These are phyloP conservation scores for Drosophila micromelanica DNA, from an alignment of 1,140 invertebrate species.

Conservation along the genomic window DNA sequence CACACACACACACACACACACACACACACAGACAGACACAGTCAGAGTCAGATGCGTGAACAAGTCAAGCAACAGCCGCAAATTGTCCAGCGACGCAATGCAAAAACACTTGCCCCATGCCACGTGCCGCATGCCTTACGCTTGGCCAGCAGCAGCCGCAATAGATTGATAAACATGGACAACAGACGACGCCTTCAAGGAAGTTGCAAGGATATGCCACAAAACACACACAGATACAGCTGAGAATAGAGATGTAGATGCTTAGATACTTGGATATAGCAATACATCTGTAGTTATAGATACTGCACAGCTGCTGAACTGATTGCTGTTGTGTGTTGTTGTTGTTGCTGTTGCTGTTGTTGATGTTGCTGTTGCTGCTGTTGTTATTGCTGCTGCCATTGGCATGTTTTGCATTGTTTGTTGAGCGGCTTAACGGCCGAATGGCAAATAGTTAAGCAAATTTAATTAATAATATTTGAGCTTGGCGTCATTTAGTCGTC, in stretches of 20 bases:
- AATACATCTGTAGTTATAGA: too few relatives aligned
- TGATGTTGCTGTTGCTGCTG: slow-evolving; percentile 3
- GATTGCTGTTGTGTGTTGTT: slow-evolving; percentile 6
- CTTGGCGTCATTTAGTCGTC: slow-evolving; percentile 35
- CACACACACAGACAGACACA: slow-evolving; percentile 7
- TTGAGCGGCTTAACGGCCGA: slow-evolving; percentile 16
- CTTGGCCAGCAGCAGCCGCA: slow-evolving; percentile 47
- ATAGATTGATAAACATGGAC: slow-evolving; percentile 72
- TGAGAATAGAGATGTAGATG: neutral
- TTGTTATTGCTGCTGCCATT: slow-evolving; percentile 9
- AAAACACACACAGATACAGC: too few relatives aligned
- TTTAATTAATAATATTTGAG: slow-evolving; percentile 74
- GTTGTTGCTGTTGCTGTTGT: neutral
- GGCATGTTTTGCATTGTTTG: slow-evolving; percentile 44
- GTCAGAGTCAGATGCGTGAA: slow-evolving; percentile 1
- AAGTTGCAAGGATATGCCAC: slow-evolving; percentile 16
- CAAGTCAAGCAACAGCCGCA: slow-evolving; percentile 54
- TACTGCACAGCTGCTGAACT: too few relatives aligned
- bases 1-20: slow-evolving; percentile 1
- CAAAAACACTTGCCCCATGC: slow-evolving; percentile 51
- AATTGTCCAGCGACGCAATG: slow-evolving; percentile 57
- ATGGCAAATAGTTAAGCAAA: slow-evolving; percentile 66
- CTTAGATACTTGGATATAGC: too few relatives aligned
- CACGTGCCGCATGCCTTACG: slow-evolving; percentile 24
- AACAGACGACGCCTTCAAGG: slow-evolving; percentile 47